Conservation (phyloP, 2,113 vertebrate species). For the Orientallactaga bullata region DNA sequence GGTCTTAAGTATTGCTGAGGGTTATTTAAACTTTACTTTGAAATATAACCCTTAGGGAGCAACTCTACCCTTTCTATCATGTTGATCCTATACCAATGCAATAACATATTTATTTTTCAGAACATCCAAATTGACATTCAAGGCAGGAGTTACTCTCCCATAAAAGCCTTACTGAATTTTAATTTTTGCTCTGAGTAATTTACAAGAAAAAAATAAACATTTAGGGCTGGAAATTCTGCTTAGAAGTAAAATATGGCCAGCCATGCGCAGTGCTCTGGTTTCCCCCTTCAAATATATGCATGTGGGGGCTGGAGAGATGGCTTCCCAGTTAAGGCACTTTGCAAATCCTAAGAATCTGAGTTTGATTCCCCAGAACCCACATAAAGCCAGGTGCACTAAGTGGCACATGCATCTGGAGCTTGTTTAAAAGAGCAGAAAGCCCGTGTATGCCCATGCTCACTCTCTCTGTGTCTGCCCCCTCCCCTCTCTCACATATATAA, state of each 20-base stretch:
- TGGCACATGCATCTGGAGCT: too few relatives aligned
- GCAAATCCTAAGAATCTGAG: too few relatives aligned
- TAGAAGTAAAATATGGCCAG: background rate
- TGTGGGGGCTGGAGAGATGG: too few relatives aligned
- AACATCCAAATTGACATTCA: background rate
- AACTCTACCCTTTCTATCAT: constrained; percentile 2
- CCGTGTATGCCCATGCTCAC: too few relatives aligned
- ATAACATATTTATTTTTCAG: constrained; percentile 58
- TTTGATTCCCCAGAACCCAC: too few relatives aligned
- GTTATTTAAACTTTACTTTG: constrained; percentile 70
- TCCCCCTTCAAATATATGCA: background rate
- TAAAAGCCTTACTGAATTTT: background rate
- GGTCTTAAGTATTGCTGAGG: constrained; percentile 62
- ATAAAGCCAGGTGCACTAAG: too few relatives aligned
- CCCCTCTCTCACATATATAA: background rate
- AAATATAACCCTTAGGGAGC: constrained; percentile 21
- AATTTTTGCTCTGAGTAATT: constrained; percentile 36
- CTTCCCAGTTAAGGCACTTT: too few relatives aligned
- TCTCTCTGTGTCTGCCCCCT: too few relatives aligned
- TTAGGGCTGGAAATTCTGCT: background rate
- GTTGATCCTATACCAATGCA: background rate
- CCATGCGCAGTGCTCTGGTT: background rate
- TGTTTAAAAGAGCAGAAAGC: too few relatives aligned
- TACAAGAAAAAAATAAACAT: background rate
- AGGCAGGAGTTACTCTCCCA: background rate